A percentile compares a stretch with the other conserved stretches of the same genome.
Evolutionary conservation across 2,888 invertebrate species (phyloP).

Genomic region (Sphinx pinastri): DNA sequence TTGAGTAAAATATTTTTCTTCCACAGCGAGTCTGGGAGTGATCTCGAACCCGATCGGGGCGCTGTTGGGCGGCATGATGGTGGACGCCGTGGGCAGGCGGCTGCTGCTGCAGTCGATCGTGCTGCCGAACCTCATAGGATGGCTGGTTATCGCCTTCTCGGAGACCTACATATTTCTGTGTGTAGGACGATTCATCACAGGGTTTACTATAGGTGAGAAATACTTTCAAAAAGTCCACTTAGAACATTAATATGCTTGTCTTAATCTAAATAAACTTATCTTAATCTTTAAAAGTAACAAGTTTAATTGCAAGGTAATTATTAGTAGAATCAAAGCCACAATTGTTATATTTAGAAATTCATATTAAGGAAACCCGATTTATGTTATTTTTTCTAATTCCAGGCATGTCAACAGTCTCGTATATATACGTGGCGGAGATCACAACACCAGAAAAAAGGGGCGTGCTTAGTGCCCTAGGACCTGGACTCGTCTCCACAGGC

Average conservation of each 20-base stretch:
- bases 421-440: conserved; percentile 88
- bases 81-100: conserved; percentile 86
- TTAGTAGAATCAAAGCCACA: too few species aligned
- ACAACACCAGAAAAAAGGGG: conserved; percentile 87
- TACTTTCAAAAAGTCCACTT: conserved; percentile 20
- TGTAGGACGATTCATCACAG: conserved; percentile 87
- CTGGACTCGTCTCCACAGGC: conserved; percentile 88
- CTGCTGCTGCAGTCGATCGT: conserved; percentile 87
- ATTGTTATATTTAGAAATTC: too few species aligned
- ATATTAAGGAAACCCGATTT: background rate
- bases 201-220: conserved; percentile 86
- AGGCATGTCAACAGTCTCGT: conserved; percentile 88
- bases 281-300: too few species aligned
- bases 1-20: conserved; percentile 4
- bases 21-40: conserved; percentile 87
- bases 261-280: too few species aligned
- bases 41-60: conserved; percentile 89
- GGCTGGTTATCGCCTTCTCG: conserved; percentile 87
- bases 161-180: conserved; percentile 86
- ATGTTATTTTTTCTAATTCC: conserved; percentile 39
- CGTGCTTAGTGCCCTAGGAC: conserved; percentile 87
- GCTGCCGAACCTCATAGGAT: conserved; percentile 87
- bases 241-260: too few species aligned
- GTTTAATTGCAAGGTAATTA: too few species aligned
- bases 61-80: conserved; percentile 86